Evolutionary conservation across 1,140 invertebrate genomes (phyloP).

Genomic region (Branchinecta lindahli): DNA sequence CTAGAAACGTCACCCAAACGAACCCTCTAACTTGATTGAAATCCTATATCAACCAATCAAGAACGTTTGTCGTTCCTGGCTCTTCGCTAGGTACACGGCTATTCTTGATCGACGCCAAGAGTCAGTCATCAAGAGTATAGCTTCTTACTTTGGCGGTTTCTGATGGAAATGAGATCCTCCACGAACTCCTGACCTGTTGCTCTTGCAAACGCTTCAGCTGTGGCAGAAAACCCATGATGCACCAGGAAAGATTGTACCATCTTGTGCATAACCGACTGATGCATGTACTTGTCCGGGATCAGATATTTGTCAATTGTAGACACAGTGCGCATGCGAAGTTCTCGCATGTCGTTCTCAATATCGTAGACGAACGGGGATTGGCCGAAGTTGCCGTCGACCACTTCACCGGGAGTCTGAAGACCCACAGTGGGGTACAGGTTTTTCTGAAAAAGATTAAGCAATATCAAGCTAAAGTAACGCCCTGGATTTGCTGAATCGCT

Average conservation of each 20-base stretch:
- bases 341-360: conserved; percentile 91
- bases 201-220: conserved; percentile 87
- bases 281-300: conserved; percentile 65
- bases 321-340: conserved; percentile 62
- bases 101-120: no score
- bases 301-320: conserved; percentile 72
- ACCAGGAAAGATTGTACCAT: conserved; percentile 94
- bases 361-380: conserved; percentile 94
- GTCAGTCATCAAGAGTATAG: neutral
- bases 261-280: conserved; percentile 78
- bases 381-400: conserved; percentile 97
- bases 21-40: no score
- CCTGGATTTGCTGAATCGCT: conserved; percentile 14
- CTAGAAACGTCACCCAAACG: no score
- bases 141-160: conserved; percentile 84
- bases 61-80: no score
- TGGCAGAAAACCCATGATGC: conserved; percentile 91
- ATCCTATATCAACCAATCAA: no score
- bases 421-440: conserved; percentile 97
- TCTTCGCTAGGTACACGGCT: no score
- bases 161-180: conserved; percentile 86
- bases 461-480: neutral
- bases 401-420: conserved; percentile 91
- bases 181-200: conserved; percentile 75
- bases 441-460: conserved; percentile 43